A percentile compares a stretch with the other conserved stretches of the same genome.
These are phyloP conservation scores for Apostichopus leukothele DNA, from an alignment of 53 echinoderm and acorn worm species.

Conservation along the genomic window DNA sequence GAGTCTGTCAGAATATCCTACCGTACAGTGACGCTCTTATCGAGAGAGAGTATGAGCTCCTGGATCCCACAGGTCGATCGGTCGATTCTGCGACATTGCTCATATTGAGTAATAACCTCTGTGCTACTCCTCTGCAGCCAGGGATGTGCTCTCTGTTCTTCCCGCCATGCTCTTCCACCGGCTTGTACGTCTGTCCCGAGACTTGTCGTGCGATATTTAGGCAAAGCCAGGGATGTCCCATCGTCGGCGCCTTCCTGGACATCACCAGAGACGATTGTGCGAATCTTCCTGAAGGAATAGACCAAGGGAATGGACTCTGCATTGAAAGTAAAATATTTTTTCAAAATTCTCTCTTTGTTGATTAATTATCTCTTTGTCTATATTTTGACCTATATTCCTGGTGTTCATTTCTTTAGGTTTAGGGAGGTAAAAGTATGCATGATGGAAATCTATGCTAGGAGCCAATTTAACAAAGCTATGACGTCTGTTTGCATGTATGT, in stretches of 20 bases:
- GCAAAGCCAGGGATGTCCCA: neutral
- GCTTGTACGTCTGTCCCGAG: conserved; percentile 12
- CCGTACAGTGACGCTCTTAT: neutral
- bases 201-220: conserved; percentile 28
- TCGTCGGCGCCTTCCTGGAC: neutral
- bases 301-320: conserved; percentile 34
- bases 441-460: too few species aligned
- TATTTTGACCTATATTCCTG: too few species aligned
- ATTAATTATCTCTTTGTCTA: too few species aligned
- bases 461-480: too few species aligned
- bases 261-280: conserved; percentile 10
- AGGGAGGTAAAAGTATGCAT: too few species aligned
- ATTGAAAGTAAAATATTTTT: neutral
- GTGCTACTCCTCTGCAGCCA: neutral
- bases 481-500: too few species aligned
- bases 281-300: neutral
- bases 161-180: conserved; percentile 27
- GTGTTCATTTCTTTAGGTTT: too few species aligned
- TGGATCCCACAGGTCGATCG: neutral
- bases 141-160: conserved; percentile 21
- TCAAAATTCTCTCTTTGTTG: too few species aligned
- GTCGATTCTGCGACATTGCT: neutral
- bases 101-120: neutral
- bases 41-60: neutral
- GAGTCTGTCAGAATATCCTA: neutral